These are phyloP conservation scores for Prenolepis imparis DNA, from an alignment of 2,888 invertebrate species.

Conservation along the genomic window DNA sequence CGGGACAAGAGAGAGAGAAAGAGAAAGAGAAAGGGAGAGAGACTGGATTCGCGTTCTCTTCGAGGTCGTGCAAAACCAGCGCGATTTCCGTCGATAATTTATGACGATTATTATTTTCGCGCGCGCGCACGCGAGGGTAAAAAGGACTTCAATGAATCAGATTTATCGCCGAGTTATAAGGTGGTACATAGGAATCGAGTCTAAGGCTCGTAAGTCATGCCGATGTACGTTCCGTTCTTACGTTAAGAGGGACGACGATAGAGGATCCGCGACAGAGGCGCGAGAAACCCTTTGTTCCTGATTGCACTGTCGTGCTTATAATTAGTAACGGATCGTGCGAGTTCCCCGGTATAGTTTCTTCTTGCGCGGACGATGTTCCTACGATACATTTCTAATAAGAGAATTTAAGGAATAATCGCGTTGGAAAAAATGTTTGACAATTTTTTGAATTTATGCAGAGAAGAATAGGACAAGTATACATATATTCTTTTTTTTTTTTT, in stretches of 20 bases:
- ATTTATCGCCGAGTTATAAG: slow-evolving; percentile 81
- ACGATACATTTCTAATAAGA: slow-evolving; percentile 1
- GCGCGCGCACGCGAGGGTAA: slow-evolving; percentile 68
- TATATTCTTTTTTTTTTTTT: neutral
- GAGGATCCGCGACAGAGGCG: slow-evolving; percentile 56
- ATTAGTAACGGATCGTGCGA: slow-evolving; percentile 77
- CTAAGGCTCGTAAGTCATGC: slow-evolving; percentile 81
- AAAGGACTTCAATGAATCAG: slow-evolving; percentile 77
- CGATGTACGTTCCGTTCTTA: slow-evolving; percentile 50
- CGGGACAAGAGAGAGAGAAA: slow-evolving; percentile 1
- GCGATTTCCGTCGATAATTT: slow-evolving; percentile 80
- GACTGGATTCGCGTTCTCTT: slow-evolving; percentile 39
- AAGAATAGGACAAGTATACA: neutral
- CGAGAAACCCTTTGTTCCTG: slow-evolving; percentile 77
- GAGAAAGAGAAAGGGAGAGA: slow-evolving; percentile 8
- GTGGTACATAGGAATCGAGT: slow-evolving; percentile 76
- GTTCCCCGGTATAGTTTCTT: slow-evolving; percentile 12
- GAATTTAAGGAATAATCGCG: neutral
- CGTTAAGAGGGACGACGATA: slow-evolving; percentile 57
- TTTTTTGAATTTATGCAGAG: neutral
- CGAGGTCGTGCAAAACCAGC: slow-evolving; percentile 71
- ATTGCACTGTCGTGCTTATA: slow-evolving; percentile 81
- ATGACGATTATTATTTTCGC: slow-evolving; percentile 82
- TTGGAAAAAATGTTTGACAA: neutral
- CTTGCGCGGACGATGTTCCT: neutral